Conservation (phyloP, 2,888 invertebrate genomes). For the Sarcophaga caerulescens region DNA sequence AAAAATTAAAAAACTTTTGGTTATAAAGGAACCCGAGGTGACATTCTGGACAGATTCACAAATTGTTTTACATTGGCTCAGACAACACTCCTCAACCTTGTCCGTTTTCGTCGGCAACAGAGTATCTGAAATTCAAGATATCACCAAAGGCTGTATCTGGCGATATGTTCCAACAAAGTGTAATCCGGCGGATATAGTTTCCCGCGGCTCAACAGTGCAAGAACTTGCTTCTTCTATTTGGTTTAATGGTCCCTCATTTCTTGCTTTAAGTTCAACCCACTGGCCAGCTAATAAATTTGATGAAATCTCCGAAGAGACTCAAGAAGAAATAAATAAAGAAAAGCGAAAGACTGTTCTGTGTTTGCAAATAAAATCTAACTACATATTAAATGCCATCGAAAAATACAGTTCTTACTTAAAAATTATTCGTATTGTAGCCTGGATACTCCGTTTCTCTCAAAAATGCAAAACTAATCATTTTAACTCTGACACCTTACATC, state of each 20-base stretch:
- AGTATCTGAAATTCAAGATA: conserved; percentile 59
- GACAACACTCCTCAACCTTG: conserved; percentile 56
- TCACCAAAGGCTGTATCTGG: conserved; percentile 45
- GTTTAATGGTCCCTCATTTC: conserved; percentile 33
- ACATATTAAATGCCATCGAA: neutral
- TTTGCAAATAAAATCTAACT: neutral
- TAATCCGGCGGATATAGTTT: conserved; percentile 52
- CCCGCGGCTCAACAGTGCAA: neutral
- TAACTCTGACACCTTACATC: neutral
- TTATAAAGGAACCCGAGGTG: neutral
- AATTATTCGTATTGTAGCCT: conserved; percentile 51
- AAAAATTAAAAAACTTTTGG: conserved; percentile 21
- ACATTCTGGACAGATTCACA: conserved; percentile 64
- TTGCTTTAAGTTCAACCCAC: neutral
- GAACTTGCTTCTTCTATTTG: conserved; percentile 50
- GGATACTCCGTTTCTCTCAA: conserved; percentile 29
- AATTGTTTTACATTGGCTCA: conserved; percentile 66
- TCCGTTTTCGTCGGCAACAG: conserved; percentile 67
- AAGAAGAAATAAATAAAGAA: conserved; percentile 49
- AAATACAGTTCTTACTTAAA: conserved; percentile 5
- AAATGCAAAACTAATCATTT: conserved; percentile 1
- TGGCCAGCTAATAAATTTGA: neutral
- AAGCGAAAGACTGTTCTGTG: conserved; percentile 31
- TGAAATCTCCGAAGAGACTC: neutral
- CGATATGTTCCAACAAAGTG: conserved; percentile 58